Base-by-base conservation (phyloP, 2,888 invertebrate genomes). In the Celastrina argiolus region DNA sequence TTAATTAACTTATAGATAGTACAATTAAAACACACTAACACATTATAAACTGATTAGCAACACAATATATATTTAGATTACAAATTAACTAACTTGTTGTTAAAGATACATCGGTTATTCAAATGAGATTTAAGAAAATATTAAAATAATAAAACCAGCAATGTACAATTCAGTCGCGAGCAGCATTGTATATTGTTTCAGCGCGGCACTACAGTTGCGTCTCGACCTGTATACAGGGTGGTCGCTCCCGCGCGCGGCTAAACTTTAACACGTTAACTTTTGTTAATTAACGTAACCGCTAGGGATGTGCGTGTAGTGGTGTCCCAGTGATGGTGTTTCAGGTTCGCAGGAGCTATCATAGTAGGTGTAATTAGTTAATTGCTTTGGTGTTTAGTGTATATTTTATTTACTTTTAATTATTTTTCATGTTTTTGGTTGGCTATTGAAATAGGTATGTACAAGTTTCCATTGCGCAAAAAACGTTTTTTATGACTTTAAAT, bases 251-350 rank as follows among this genome's bases (percentile, higher is more conserved):
- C 36, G 22, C 56, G 58, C 63, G 64, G 63, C 56, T 51, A 64
- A 64, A 68, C 63, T 56, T 64, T 45, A 58, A 36, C 66, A 31
- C 56, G 65, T 67, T 58, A 56, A 51, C 34, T 42, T 22, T 42
- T 68, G 39, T 61, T 39, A 36, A 61, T 61, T 61, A 61, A 61
- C 14, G 4, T 14, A 61, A 61, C 39, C 59, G 18, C 59, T 34
- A 31, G 59, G 34, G 59, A 61, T 22, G 36, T 36, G 61, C 36
- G 39, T 34, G 59, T 34, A 59, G 36, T 61, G 61, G 26, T 26
- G 26, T 56, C 3, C 26, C 22, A 69, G 70, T 69, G 69, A 69
- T 70, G 68, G 66, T 68, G 68, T 64, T 66, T 68, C 66, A 16
- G 58, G 16, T 66, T 56, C 26, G 51, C 66, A 51, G 65, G 64